A percentile compares a stretch with the other conserved stretches of the same genome.
Conservation (phyloP, 2,888 invertebrate species). For the Heliconius ethilla region DNA sequence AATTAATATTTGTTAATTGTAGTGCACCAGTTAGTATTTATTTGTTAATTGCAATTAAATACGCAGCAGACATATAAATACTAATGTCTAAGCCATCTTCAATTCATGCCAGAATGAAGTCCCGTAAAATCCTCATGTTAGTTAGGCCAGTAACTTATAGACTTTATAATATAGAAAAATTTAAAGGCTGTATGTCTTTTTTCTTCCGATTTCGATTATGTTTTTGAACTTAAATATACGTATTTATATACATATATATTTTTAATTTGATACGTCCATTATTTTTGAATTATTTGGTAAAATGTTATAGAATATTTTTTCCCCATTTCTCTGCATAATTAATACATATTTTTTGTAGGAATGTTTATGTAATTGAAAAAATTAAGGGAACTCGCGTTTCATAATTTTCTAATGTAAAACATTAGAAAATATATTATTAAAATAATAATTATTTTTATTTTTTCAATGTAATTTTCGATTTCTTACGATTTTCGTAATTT, state of each 20-base stretch:
- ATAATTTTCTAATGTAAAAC: not conserved
- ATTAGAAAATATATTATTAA: too few relatives aligned
- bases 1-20: too few relatives aligned
- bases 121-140: not conserved
- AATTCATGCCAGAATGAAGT: conserved; percentile 10
- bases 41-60: too few relatives aligned
- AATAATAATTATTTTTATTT: too few relatives aligned
- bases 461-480: too few relatives aligned
- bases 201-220: not conserved
- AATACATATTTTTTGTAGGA: not conserved
- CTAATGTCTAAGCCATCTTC: not conserved
- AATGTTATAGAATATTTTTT: not conserved
- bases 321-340: not conserved
- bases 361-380: not conserved
- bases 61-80: not conserved
- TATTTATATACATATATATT: not conserved
- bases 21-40: not conserved
- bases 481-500: not conserved
- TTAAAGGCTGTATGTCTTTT: conserved; percentile 4
- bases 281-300: not conserved
- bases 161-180: not conserved
- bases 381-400: not conserved
- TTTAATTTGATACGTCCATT: conserved; percentile 1
- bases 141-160: conserved; percentile 9
- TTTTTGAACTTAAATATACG: not conserved